phyloP scores from a whole-genome alignment of 1,140 invertebrate genomes.

The Tetraneura akinire region DNA sequence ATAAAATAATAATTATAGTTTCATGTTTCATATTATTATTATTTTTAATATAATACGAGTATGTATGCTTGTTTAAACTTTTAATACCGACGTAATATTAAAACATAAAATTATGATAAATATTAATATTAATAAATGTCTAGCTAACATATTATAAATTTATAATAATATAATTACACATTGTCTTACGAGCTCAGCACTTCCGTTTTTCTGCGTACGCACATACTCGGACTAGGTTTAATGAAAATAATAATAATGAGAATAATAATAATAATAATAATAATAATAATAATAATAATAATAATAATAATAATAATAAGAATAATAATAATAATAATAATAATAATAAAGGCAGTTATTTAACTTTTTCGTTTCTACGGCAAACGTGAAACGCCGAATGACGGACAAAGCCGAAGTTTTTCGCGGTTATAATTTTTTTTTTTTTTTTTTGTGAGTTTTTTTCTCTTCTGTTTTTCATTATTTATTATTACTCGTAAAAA shows the following conservation, averaged over 20 bases:
- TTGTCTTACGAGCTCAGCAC: constrained; percentile 26
- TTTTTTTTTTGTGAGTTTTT: background rate
- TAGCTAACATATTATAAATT: constrained; percentile 18
- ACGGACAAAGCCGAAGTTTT: background rate
- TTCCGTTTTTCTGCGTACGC: constrained; percentile 13
- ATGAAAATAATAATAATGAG: too few relatives aligned
- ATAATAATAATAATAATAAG: too few relatives aligned
- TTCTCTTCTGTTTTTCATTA: too few relatives aligned
- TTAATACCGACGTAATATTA: background rate
- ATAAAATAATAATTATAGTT: too few relatives aligned
- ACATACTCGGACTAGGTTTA: background rate
- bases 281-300: too few relatives aligned
- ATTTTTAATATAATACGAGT: too few relatives aligned
- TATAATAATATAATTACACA: constrained; percentile 17
- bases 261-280: too few relatives aligned
- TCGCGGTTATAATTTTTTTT: background rate
- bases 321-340: too few relatives aligned
- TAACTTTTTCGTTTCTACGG: background rate
- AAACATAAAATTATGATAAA: background rate
- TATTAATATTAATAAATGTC: constrained; percentile 36
- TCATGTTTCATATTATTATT: background rate
- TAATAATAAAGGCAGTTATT: constrained; percentile 12
- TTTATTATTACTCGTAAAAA: background rate
- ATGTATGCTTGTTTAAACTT: constrained; percentile 6
- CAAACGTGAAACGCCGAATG: too few relatives aligned